phyloP scores from a whole-genome alignment of 2,113 vertebrate species.

The Malurus melanocephalus region DNA sequence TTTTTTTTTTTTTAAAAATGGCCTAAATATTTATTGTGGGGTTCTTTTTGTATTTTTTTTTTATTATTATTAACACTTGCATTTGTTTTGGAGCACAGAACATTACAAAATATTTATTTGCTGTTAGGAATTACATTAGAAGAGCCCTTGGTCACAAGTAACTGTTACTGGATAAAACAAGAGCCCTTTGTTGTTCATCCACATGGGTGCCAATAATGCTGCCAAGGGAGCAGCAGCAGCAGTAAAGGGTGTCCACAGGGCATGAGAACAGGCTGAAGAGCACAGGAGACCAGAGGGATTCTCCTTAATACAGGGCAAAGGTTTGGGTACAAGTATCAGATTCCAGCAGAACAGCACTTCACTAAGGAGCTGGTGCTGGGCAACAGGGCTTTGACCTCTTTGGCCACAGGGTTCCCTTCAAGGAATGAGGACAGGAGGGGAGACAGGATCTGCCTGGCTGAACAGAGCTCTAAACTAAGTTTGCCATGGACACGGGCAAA shows the following conservation, averaged over 20 bases:
- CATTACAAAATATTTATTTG: neutral
- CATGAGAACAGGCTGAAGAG: neutral
- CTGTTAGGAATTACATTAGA: neutral
- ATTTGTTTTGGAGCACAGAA: neutral
- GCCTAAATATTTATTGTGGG: accelerated
- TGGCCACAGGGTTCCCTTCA: neutral
- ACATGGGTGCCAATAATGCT: neutral
- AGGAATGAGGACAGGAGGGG: neutral
- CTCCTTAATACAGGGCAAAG: neutral
- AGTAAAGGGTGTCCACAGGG: neutral
- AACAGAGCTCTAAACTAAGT: neutral
- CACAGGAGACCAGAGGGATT: neutral
- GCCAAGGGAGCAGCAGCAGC: neutral
- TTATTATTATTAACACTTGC: neutral
- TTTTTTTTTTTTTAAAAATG: no score
- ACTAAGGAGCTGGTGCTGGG: neutral
- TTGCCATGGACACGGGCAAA: neutral
- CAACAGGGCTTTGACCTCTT: neutral
- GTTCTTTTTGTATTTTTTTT: neutral
- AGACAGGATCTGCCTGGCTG: neutral
- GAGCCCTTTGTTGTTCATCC: neutral
- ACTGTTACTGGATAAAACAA: neutral
- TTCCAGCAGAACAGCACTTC: neutral
- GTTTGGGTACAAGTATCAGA: neutral
- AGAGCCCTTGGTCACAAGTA: neutral